Percentiles rank a stretch among this genome's conserved stretches.
These are phyloP conservation scores for Gallinago undulata DNA, from an alignment of 2,113 vertebrate genomes.

Conservation along the genomic window DNA sequence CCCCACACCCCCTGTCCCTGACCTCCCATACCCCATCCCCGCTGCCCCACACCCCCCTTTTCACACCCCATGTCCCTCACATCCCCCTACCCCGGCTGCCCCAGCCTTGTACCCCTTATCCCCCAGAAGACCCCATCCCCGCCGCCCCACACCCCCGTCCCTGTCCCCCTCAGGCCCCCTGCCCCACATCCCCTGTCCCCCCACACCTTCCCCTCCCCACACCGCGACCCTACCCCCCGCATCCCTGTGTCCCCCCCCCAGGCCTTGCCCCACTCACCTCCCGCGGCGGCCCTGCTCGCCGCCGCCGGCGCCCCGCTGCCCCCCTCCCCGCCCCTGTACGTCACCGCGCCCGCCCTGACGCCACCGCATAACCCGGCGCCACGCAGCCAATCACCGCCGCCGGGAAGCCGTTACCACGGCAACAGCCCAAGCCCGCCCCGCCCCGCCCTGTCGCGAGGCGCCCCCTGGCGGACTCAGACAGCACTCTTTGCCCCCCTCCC, in stretches of 20 bases:
- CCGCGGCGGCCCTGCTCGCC: not conserved
- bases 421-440: not conserved
- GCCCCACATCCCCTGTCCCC: not conserved
- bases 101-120: not conserved
- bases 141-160: no score
- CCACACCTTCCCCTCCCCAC: no score
- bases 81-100: no score
- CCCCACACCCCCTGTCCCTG: not conserved
- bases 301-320: not conserved
- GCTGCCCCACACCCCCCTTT: no score
- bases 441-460: not conserved
- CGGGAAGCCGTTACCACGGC: not conserved
- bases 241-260: no score
- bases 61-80: no score
- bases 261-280: not conserved
- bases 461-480: not conserved
- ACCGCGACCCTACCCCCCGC: no score
- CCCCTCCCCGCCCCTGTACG: not conserved
- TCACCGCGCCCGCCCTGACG: not conserved
- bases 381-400: not conserved
- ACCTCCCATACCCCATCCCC: not conserved
- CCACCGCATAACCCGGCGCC: not conserved
- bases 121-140: not conserved
- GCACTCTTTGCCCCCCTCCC: fast-evolving
- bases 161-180: no score